Conservation (phyloP, 2,888 invertebrate genomes). For the Scaptomyza caliginosa region DNA sequence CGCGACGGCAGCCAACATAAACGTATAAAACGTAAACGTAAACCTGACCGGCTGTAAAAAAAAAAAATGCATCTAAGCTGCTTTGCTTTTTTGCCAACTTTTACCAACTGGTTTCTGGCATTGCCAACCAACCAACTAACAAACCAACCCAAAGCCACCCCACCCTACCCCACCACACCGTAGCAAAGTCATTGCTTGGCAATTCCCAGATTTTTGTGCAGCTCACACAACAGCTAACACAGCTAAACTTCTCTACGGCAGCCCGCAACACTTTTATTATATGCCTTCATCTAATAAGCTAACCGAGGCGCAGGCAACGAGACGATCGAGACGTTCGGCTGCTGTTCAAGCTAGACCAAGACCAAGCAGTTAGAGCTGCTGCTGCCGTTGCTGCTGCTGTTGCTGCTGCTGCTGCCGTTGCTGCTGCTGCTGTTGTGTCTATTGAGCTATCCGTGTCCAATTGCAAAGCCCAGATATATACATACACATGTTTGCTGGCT, state of each 20-base stretch:
- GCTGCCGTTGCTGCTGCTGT: slow-evolving; percentile 32
- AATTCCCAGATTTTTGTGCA: slow-evolving; percentile 55
- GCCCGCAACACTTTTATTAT: slow-evolving; percentile 80
- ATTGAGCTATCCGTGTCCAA: slow-evolving; percentile 80
- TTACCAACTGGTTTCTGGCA: slow-evolving; percentile 74
- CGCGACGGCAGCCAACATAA: slow-evolving; percentile 31
- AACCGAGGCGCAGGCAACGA: slow-evolving; percentile 48
- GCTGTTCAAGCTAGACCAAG: neutral
- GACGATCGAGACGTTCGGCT: slow-evolving; percentile 12
- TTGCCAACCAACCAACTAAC: slow-evolving; percentile 41
- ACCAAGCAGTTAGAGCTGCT: slow-evolving; percentile 4
- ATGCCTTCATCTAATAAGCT: slow-evolving; percentile 79
- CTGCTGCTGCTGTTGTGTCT: slow-evolving; percentile 51
- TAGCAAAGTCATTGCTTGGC: slow-evolving; percentile 19
- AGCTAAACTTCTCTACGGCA: slow-evolving; percentile 52
- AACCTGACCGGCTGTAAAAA: slow-evolving; percentile 52
- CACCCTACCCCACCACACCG: slow-evolving; percentile 12
- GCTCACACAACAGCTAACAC: slow-evolving; percentile 30
- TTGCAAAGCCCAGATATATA: slow-evolving; percentile 71
- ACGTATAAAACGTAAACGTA: slow-evolving; percentile 24
- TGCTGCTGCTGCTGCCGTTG: slow-evolving; percentile 25
- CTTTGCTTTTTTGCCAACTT: slow-evolving; percentile 74
- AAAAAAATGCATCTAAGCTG: slow-evolving; percentile 80
- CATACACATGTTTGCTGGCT: slow-evolving; percentile 49
- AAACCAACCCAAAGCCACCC: slow-evolving; percentile 16